Percentiles rank a stretch among this genome's conserved stretches.
Conservation (phyloP, 30 jellyfish, hydroid and myxozoan genomes). For the Aurelia sp. region DNA sequence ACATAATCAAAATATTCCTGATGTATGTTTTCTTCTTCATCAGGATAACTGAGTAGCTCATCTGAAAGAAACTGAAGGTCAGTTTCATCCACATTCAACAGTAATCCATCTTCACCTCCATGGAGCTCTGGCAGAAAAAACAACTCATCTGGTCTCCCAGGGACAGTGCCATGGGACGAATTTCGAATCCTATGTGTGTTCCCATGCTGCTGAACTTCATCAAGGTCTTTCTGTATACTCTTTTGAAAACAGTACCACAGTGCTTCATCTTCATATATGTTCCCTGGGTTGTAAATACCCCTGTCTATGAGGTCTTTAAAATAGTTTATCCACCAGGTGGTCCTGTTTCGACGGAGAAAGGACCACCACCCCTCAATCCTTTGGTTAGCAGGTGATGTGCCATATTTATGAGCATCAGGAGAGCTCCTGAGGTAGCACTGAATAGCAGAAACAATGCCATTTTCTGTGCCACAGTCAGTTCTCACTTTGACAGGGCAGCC, state of each 20-base stretch:
- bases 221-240: neutral
- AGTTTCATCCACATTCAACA: neutral
- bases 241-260: neutral
- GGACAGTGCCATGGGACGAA: neutral
- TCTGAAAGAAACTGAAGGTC: no score
- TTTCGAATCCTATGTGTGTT: slow-evolving; percentile 13
- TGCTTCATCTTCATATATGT: neutral
- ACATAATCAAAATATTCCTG: no score
- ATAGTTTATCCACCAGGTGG: slow-evolving; percentile 31
- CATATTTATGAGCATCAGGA: slow-evolving; percentile 37
- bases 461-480: slow-evolving; percentile 39
- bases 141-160: slow-evolving; percentile 16
- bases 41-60: no score
- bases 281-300: neutral
- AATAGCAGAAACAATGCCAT: slow-evolving; percentile 15
- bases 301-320: slow-evolving; percentile 9
- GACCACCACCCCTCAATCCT: slow-evolving; percentile 55
- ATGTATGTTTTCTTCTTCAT: no score
- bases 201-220: neutral
- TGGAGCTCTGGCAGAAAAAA: neutral
- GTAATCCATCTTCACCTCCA: slow-evolving; percentile 4
- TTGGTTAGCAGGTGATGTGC: slow-evolving; percentile 10
- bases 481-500: slow-evolving; percentile 15
- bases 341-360: neutral
- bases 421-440: neutral